A percentile compares a stretch with the other conserved stretches of the same genome.
These are phyloP conservation scores for Nomada goodeniana DNA, from an alignment of 2,888 invertebrate genomes.

Conservation along the genomic window DNA sequence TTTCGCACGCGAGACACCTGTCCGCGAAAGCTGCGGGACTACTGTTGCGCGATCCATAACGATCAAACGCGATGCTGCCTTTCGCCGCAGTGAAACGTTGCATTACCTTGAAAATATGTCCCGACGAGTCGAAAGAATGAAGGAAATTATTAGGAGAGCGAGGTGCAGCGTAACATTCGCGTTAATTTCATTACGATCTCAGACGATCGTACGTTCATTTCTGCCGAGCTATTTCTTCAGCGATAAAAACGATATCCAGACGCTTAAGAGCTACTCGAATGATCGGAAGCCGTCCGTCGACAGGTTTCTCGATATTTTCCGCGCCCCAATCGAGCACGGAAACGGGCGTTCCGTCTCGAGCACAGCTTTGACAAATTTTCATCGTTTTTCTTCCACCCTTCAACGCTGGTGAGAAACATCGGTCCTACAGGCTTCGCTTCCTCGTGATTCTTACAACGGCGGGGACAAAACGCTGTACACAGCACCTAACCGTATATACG, in stretches of 20 bases:
- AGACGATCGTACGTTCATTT: neutral
- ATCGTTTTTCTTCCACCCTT: neutral
- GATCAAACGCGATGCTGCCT: neutral
- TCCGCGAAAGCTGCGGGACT: constrained; percentile 28
- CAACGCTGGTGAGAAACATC: neutral
- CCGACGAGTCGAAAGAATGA: too few relatives aligned
- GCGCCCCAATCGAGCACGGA: constrained; percentile 14
- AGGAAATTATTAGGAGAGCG: too few relatives aligned
- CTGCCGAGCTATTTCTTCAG: neutral
- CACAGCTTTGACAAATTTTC: constrained; percentile 32
- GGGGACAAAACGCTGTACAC: neutral
- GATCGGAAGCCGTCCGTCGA: constrained; percentile 4
- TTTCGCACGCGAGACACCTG: constrained; percentile 43
- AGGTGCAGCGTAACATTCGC: too few relatives aligned
- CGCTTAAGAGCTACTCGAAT: neutral
- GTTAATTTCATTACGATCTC: neutral
- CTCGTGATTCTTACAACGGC: neutral
- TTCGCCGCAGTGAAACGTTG: too few relatives aligned
- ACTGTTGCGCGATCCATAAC: neutral
- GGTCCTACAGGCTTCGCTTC: neutral
- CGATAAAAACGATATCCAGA: neutral
- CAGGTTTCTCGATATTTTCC: constrained; percentile 8
- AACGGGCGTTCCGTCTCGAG: constrained; percentile 19
- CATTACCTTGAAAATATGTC: neutral
- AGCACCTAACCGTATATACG: neutral